These are phyloP conservation scores for Anser brachyrhynchus DNA, from an alignment of 2,113 vertebrate genomes.

Conservation along the genomic window DNA sequence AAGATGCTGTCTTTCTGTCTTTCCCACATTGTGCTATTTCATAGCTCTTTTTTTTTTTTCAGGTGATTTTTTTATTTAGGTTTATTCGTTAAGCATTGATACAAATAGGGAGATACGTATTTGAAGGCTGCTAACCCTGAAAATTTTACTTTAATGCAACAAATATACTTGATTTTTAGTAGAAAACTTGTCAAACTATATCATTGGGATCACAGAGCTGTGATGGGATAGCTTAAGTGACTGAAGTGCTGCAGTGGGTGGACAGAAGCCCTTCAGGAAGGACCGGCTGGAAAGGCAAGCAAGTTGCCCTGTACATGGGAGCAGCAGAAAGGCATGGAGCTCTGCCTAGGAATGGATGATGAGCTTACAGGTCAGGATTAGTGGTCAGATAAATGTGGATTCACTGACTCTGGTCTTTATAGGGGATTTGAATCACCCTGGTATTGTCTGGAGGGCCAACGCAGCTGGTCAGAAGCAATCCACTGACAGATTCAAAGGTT, in stretches of 20 bases:
- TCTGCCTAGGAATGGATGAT: background rate
- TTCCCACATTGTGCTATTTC: background rate
- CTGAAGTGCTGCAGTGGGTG: background rate
- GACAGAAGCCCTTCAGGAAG: background rate
- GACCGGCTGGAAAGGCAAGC: background rate
- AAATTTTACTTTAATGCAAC: background rate
- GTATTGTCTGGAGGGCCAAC: background rate
- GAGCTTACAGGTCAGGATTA: background rate
- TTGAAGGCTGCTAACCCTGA: background rate
- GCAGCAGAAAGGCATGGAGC: background rate
- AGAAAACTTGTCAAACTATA: background rate
- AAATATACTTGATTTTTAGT: background rate
- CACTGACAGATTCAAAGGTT: background rate
- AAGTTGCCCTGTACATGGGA: background rate
- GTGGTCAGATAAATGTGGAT: background rate
- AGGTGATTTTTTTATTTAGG: background rate
- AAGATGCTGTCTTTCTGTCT: background rate
- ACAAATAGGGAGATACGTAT: background rate
- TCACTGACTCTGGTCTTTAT: background rate
- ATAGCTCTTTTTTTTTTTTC: background rate
- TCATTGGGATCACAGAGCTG: background rate
- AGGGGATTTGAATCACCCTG: background rate
- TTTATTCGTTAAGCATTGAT: background rate
- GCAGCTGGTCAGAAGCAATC: background rate
- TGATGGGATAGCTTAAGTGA: background rate